phyloP scores from a whole-genome alignment of 2,797 vertebrate species.

The Lepilemur ruficaudatus region DNA sequence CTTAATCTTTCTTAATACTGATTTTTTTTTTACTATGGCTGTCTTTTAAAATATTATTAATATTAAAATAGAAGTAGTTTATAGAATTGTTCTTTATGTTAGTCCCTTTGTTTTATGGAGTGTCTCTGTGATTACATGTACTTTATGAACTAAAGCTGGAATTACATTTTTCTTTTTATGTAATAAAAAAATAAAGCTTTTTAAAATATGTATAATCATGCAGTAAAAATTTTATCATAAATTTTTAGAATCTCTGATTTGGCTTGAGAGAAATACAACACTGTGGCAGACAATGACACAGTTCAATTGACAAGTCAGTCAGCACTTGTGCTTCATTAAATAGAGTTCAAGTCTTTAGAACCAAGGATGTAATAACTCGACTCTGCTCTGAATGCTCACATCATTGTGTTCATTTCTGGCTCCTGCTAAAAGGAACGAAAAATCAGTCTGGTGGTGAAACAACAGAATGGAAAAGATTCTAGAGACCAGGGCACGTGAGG shows the following conservation, averaged over 20 bases:
- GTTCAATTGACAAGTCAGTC: background rate
- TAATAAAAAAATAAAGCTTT: background rate
- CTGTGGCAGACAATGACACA: background rate
- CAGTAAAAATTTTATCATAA: background rate
- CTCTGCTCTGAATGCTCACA: background rate
- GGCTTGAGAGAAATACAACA: background rate
- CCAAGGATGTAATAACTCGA: background rate
- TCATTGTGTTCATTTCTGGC: background rate
- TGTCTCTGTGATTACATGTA: background rate
- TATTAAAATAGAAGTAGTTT: background rate
- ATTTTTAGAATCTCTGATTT: background rate
- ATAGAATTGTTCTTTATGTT: background rate
- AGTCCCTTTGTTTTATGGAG: background rate
- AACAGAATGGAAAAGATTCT: background rate
- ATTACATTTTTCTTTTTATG: background rate
- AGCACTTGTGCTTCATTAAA: background rate
- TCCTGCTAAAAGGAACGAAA: background rate
- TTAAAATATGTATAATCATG: background rate
- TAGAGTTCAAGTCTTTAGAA: background rate
- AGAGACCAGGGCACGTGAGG: background rate
- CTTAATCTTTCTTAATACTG: background rate
- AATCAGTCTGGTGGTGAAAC: background rate
- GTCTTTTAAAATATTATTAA: background rate
- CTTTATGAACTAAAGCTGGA: background rate
- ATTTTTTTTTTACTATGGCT: background rate